phyloP scores from a whole-genome alignment of 2,888 invertebrate genomes.

The Caradrina kadenii region DNA sequence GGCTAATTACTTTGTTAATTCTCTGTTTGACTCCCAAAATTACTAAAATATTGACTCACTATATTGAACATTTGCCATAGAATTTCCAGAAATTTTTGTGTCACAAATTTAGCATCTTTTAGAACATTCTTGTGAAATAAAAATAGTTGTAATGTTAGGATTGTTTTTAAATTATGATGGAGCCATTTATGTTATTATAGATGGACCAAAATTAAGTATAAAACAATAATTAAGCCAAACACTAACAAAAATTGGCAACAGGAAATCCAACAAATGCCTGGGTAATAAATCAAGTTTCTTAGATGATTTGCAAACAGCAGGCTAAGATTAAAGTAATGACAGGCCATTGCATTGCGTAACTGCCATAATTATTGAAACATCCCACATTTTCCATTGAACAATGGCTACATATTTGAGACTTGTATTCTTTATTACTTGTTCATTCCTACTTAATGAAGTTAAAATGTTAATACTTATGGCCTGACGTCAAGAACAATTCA shows the following conservation, averaged over 20 bases:
- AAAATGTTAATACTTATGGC: background rate
- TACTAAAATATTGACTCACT: conserved; percentile 32
- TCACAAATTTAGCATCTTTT: background rate
- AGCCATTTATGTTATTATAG: conserved; percentile 7
- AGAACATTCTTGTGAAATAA: conserved; percentile 5
- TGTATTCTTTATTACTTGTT: background rate
- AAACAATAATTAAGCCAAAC: background rate
- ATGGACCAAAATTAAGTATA: background rate
- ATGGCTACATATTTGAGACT: conserved; percentile 13
- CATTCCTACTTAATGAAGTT: background rate
- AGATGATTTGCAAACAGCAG: conserved; percentile 36
- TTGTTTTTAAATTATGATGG: background rate
- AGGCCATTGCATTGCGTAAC: conserved; percentile 15
- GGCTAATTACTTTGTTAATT: conserved; percentile 28
- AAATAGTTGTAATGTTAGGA: background rate
- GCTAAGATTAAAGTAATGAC: conserved; percentile 43
- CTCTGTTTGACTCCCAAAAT: conserved; percentile 30
- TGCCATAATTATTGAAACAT: conserved; percentile 33
- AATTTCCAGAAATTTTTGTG: conserved; percentile 20
- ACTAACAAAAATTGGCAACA: conserved; percentile 14
- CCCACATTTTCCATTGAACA: conserved; percentile 36
- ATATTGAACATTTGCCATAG: conserved; percentile 19
- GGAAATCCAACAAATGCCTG: conserved; percentile 28
- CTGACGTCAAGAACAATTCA: background rate
- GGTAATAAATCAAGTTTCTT: conserved; percentile 53